Evolutionary conservation across 1,140 invertebrate genomes (phyloP).

Genomic region (Teleogryllus occipitalis): DNA sequence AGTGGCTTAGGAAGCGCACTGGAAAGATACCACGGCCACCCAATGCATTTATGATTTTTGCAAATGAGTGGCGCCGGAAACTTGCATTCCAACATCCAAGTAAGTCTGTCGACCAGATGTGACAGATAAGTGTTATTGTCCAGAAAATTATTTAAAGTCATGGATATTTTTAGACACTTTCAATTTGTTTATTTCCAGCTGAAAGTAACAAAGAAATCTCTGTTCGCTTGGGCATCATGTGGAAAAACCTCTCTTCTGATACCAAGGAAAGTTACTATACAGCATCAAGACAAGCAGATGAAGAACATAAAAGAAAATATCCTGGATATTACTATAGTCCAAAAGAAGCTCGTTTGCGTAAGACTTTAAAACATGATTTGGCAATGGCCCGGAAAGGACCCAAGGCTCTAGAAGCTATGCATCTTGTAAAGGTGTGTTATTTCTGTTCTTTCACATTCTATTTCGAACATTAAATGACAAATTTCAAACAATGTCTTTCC

Average conservation of each 20-base stretch:
- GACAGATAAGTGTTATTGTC: no score
- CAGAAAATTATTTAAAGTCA: background rate
- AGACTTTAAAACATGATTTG: slow-evolving; percentile 29
- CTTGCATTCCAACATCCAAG: slow-evolving; percentile 38
- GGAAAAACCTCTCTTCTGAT: slow-evolving; percentile 39
- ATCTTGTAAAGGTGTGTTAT: slow-evolving; percentile 17
- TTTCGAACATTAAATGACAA: no score
- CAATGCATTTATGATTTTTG: slow-evolving; percentile 49
- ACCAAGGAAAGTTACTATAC: slow-evolving; percentile 39
- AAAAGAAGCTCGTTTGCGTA: slow-evolving; percentile 36
- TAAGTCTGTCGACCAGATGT: slow-evolving; percentile 19
- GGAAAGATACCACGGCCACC: slow-evolving; percentile 37
- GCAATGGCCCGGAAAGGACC: slow-evolving; percentile 14
- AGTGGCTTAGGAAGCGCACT: slow-evolving; percentile 3
- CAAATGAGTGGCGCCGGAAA: slow-evolving; percentile 40
- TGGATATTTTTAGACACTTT: background rate
- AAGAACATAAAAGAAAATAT: slow-evolving; percentile 42
- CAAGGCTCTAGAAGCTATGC: slow-evolving; percentile 18
- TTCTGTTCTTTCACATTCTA: background rate
- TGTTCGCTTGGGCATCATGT: slow-evolving; percentile 41
- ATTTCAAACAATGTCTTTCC: no score
- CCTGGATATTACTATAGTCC: slow-evolving; percentile 42
- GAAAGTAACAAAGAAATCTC: slow-evolving; percentile 46
- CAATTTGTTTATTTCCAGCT: slow-evolving; percentile 22
- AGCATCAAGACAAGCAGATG: slow-evolving; percentile 36